Conservation (phyloP, 2,888 invertebrate genomes). For the Drosophila fulvimacula region DNA sequence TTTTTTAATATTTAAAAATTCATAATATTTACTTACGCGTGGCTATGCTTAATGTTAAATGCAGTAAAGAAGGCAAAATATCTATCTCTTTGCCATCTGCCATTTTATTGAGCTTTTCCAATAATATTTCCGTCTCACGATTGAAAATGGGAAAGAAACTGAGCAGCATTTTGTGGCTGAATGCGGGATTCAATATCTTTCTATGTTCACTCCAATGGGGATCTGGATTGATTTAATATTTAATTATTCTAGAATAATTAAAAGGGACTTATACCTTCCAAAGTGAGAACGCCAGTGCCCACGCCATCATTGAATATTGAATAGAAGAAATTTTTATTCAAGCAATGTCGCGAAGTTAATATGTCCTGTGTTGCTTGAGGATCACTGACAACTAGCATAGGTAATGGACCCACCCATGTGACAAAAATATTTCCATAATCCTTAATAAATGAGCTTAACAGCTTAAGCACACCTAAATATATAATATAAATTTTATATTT, state of each 20-base stretch:
- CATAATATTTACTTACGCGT: conserved; percentile 64
- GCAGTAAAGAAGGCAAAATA: conserved; percentile 40
- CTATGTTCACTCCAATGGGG: conserved; percentile 70
- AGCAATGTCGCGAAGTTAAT: conserved; percentile 67
- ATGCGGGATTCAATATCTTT: conserved; percentile 76
- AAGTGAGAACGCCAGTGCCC: conserved; percentile 67
- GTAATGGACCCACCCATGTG: conserved; percentile 76
- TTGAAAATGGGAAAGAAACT: conserved; percentile 78
- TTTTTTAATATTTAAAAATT: neutral
- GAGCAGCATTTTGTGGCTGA: conserved; percentile 69
- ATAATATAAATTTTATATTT: neutral
- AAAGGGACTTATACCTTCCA: conserved; percentile 42
- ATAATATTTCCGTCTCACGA: conserved; percentile 53
- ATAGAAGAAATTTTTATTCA: conserved; percentile 64
- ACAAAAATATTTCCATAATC: conserved; percentile 61
- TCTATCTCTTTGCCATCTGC: conserved; percentile 50
- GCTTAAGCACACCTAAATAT: conserved; percentile 6
- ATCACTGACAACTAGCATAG: conserved; percentile 71
- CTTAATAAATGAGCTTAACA: conserved; percentile 3
- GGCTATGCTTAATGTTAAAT: conserved; percentile 61
- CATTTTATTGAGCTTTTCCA: conserved; percentile 48
- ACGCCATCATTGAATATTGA: conserved; percentile 55
- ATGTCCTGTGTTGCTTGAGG: conserved; percentile 69
- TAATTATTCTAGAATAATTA: conserved; percentile 14
- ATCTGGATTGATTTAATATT: conserved; percentile 24